Percentiles rank a stretch among this genome's conserved stretches.
Conservation (phyloP, 2,888 invertebrate species). For the Drosophila stalkeri region DNA sequence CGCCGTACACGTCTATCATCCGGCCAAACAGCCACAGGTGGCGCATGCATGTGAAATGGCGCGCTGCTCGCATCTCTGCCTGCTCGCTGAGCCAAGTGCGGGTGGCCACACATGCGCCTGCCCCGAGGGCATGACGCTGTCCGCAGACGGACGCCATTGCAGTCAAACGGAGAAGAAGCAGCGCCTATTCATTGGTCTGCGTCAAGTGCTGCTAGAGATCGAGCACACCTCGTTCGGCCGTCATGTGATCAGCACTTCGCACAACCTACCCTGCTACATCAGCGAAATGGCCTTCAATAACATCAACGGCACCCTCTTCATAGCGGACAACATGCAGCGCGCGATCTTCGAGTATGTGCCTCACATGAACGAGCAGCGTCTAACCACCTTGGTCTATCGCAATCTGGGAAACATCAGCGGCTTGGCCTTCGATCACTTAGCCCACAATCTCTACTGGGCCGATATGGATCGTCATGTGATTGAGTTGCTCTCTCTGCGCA, state of each 20-base stretch:
- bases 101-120: slow-evolving; percentile 90
- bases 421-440: slow-evolving; percentile 89
- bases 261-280: slow-evolving; percentile 86
- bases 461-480: slow-evolving; percentile 88
- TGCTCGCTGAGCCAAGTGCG: slow-evolving; percentile 87
- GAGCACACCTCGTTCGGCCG: slow-evolving; percentile 89
- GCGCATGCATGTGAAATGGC: slow-evolving; percentile 88
- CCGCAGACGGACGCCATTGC: slow-evolving; percentile 87
- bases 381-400: slow-evolving; percentile 81
- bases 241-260: slow-evolving; percentile 86
- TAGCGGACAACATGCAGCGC: slow-evolving; percentile 86
- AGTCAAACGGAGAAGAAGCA: slow-evolving; percentile 85
- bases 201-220: slow-evolving; percentile 87
- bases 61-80: slow-evolving; percentile 91
- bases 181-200: slow-evolving; percentile 86
- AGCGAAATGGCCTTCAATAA: slow-evolving; percentile 90
- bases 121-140: slow-evolving; percentile 89
- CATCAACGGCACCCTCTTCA: slow-evolving; percentile 86
- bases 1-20: slow-evolving; percentile 91
- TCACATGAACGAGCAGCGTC: slow-evolving; percentile 1
- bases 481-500: slow-evolving; percentile 89
- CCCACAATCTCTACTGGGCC: slow-evolving; percentile 91
- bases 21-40: slow-evolving; percentile 87
- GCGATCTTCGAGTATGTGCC: slow-evolving; percentile 85
- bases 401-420: slow-evolving; percentile 86